Base-by-base conservation (phyloP, 2,113 vertebrate species). In the Scomber colias region DNA sequence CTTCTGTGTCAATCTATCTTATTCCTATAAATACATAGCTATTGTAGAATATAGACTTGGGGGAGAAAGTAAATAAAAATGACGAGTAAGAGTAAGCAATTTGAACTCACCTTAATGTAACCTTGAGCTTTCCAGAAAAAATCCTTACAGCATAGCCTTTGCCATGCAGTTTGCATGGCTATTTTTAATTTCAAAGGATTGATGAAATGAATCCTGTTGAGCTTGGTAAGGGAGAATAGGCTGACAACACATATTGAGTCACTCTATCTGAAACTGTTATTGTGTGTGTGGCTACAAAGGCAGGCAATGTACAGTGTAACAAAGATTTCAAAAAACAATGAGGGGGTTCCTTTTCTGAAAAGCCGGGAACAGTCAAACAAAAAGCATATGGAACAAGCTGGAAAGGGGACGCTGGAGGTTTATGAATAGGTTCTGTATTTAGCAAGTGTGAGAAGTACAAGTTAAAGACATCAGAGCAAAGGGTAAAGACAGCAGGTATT, bases 251-350 rank as follows among this genome's bases (percentile, higher is more conserved):
- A 87, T 84, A 92, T 89, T 90, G 82, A 90, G 66, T 75, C 74
- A 63, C 71, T 91, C 86, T 81, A 90, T 88, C 89, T 82, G 89
- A 89, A 92, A 90, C 86, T 59, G 78, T 78, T 87, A 89, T 90
- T 94, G 92, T 91, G 87, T 77, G 79, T 79, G 73, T 53, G 56
- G 61, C 77, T 82, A 93, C 91, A 94, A 92, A 93, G 69, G 85
- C 83, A 82, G 84, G 65, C 83, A 87, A 91, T 93, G 81, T 94
- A 94, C 93, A 94, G 85, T 91, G 76, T 61, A 81, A 93, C 90
- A 93, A 91, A 91, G 86, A 93, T 88, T 90, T 81, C 51, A 90
- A 87, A 82, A 75, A 82, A 93, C 93, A 93, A 92, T 89, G 70
- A 71, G 82, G 81, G 82, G 86, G 75, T 81, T 91, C 88, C 75